Conservation (phyloP, 1,140 invertebrate genomes). For the Lordiphosa stackelbergi region DNA sequence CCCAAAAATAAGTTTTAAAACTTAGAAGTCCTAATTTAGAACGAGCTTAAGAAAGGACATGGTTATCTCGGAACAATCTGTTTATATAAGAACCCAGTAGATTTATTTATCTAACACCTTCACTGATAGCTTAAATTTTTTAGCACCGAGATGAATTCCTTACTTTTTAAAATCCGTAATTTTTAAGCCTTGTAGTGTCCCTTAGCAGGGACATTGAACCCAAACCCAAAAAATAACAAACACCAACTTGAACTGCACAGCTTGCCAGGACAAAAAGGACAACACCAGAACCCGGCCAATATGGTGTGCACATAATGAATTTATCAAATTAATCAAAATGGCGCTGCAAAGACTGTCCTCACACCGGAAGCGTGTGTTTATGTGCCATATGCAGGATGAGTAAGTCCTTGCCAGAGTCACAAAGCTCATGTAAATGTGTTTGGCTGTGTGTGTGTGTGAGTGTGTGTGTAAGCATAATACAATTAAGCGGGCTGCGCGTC, state of each 20-base stretch:
- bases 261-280: constrained; percentile 8
- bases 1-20: no score
- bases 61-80: no score
- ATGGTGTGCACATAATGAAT: constrained; percentile 71
- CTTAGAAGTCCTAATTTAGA: no score
- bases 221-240: constrained; percentile 16
- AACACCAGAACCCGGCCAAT: constrained; percentile 44
- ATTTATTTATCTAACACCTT: no score
- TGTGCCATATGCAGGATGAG: constrained; percentile 6
- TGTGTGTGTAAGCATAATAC: constrained; percentile 54
- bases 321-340: constrained; percentile 75
- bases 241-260: constrained; percentile 24
- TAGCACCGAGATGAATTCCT: background rate
- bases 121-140: no score
- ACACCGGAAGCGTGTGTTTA: constrained; percentile 48
- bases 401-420: constrained; percentile 21
- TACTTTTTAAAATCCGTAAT: constrained; percentile 59
- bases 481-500: constrained; percentile 61
- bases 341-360: constrained; percentile 34
- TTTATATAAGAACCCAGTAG: no score
- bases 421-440: background rate
- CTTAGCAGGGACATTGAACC: constrained; percentile 57
- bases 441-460: constrained; percentile 24
- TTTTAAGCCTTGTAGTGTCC: constrained; percentile 67
- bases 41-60: no score